Conservation (phyloP, 2,797 vertebrate species). For the Macropus fuliginosus region DNA sequence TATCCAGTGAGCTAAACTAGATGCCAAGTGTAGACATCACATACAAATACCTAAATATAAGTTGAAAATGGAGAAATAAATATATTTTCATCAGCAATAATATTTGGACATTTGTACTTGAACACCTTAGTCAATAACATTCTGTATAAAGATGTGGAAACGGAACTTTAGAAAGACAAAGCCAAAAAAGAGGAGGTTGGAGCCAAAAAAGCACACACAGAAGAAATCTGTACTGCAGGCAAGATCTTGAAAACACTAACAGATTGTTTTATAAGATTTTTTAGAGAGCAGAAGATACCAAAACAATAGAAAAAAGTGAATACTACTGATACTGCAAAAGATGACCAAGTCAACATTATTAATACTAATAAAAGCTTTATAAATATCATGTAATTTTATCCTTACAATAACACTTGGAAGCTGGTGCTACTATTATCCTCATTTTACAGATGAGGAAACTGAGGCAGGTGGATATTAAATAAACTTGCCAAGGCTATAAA, state of each 20-base stretch:
- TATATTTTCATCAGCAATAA: background rate
- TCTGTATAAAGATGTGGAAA: background rate
- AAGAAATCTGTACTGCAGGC: background rate
- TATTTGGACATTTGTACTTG: background rate
- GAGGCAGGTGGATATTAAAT: background rate
- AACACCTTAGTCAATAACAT: background rate
- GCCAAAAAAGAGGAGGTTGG: background rate
- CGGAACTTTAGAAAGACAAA: background rate
- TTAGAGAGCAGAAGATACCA: background rate
- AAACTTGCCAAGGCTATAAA: background rate
- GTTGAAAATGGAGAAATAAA: background rate
- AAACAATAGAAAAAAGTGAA: background rate
- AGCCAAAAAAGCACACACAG: background rate
- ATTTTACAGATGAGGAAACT: background rate
- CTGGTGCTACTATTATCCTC: background rate
- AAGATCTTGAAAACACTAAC: background rate
- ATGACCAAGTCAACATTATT: background rate
- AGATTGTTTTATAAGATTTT: background rate
- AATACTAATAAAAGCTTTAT: background rate
- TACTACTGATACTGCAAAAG: background rate
- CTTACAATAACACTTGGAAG: background rate
- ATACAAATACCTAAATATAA: background rate
- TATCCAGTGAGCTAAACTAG: background rate
- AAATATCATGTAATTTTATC: background rate
- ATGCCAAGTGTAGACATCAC: background rate